Base-by-base conservation (phyloP, 2,797 vertebrate genomes). In the Semotilus atromaculatus region DNA sequence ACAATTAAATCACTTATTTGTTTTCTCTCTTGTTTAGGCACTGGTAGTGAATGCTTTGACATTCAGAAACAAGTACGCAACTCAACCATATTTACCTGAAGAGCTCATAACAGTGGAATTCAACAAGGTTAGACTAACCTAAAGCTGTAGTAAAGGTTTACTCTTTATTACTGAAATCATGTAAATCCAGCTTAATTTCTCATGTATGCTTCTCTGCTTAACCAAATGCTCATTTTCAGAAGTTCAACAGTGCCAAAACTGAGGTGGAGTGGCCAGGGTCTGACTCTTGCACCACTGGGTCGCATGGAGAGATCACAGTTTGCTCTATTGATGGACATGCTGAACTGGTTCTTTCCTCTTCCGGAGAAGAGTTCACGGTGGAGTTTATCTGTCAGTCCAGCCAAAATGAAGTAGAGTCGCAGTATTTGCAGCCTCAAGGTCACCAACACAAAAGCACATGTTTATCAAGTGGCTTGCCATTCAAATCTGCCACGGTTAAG, bases 21-120 rank as follows among this genome's bases (percentile, higher is more conserved):
- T 79, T 86, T 89, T 82, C 29, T 77, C 4, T 60, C 26, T 9
- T 78, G 31, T 34, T 9, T 16, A 98, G 98, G 93, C 95, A 0
- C 76, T 93, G 48, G 84, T 98, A 36, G 67, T 91, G 0, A 91
- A 91, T 89, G 97, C 96, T 0, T 81, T 99, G 45, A 88, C 91
- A 71, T 99, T 99, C 89, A 95, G 97, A 84, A 99, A 99, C 85
- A 93, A 90, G 58, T 96, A 95, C 90, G 95, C 96, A 23, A 81
- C 86, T 40, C 92, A 55, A 14, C 97, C 96, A 0, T 99, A 96
- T 91, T 92, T 99, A 21, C 96, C 97, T 40, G 92, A 95, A 23
- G 93, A 88, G 43, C 75, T 98, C 40, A 90, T 97, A 86, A 88
- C 31, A n/a, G 67, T 55, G 9, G 75, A 80, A 23, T 26, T 43